Evolutionary conservation across 2,113 vertebrate genomes (phyloP).

Genomic region (Lucifuga dentata): DNA sequence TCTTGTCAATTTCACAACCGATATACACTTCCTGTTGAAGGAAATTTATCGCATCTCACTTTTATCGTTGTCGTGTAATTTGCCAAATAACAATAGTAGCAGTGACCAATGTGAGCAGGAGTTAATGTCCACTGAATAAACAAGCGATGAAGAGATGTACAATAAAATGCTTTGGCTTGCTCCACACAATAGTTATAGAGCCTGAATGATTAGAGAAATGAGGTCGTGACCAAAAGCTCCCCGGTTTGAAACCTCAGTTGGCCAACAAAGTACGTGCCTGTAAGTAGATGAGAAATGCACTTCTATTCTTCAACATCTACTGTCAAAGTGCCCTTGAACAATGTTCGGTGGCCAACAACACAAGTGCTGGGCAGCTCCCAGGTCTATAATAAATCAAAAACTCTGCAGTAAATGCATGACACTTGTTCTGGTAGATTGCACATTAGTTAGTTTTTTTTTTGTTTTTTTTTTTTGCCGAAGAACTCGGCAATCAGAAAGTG

Average conservation of each 20-base stretch:
- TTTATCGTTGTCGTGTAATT: constrained; percentile 29
- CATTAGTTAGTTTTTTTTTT: constrained; percentile 66
- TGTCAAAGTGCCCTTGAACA: constrained; percentile 80
- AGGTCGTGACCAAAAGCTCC: constrained; percentile 58
- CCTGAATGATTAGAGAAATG: constrained; percentile 68
- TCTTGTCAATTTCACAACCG: constrained; percentile 7
- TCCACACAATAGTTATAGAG: constrained; percentile 48
- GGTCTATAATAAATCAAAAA: constrained; percentile 78
- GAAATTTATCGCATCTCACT: constrained; percentile 28
- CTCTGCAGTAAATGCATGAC: constrained; percentile 75
- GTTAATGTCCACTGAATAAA: constrained; percentile 58
- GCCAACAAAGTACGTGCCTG: constrained; percentile 38
- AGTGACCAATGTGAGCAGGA: constrained; percentile 34
- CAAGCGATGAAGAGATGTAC: constrained; percentile 46
- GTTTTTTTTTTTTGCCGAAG: constrained; percentile 25
- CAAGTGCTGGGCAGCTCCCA: constrained; percentile 75
- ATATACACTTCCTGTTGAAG: constrained; percentile 19
- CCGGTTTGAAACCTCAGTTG: constrained; percentile 53
- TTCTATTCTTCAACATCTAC: constrained; percentile 69
- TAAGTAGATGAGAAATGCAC: constrained; percentile 71
- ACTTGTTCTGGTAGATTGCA: constrained; percentile 71
- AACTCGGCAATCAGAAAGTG: constrained; percentile 51
- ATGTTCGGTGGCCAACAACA: constrained; percentile 75
- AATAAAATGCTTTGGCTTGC: constrained; percentile 58
- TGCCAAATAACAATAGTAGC: constrained; percentile 15